A percentile compares a stretch with the other conserved stretches of the same genome.
Evolutionary conservation across 2,113 vertebrate species (phyloP).

Genomic region (Scopus umbretta): DNA sequence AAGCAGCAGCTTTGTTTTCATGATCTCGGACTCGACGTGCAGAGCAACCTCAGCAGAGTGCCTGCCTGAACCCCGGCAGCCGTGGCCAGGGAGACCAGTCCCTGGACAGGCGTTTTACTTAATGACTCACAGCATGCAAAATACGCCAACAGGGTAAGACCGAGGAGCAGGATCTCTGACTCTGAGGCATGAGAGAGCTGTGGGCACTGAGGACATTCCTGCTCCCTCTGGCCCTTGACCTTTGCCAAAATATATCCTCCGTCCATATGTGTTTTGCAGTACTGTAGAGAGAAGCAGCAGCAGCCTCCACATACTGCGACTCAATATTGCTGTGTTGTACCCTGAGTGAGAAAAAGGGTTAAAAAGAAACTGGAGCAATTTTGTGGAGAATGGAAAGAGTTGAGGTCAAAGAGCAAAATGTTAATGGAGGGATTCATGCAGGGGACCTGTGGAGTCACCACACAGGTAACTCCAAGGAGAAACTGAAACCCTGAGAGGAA

Average conservation of each 20-base stretch:
- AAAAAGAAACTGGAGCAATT: background rate
- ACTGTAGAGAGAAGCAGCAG: background rate
- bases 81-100: background rate
- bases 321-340: accelerated
- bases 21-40: accelerated
- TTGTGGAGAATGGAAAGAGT: background rate
- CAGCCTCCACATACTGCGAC: background rate
- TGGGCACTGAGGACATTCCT: background rate
- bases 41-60: background rate
- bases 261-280: background rate
- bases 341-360: background rate
- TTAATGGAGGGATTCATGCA: accelerated
- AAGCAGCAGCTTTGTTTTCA: background rate
- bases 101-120: background rate
- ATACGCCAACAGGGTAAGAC: accelerated
- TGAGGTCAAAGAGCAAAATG: background rate
- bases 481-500: background rate
- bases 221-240: background rate
- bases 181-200: background rate
- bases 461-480: background rate
- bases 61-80: background rate
- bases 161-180: background rate
- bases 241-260: background rate
- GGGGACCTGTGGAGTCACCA: background rate
- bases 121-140: background rate